These are phyloP conservation scores for Eudemis profundana DNA, from an alignment of 2,888 invertebrate genomes.

Conservation along the genomic window DNA sequence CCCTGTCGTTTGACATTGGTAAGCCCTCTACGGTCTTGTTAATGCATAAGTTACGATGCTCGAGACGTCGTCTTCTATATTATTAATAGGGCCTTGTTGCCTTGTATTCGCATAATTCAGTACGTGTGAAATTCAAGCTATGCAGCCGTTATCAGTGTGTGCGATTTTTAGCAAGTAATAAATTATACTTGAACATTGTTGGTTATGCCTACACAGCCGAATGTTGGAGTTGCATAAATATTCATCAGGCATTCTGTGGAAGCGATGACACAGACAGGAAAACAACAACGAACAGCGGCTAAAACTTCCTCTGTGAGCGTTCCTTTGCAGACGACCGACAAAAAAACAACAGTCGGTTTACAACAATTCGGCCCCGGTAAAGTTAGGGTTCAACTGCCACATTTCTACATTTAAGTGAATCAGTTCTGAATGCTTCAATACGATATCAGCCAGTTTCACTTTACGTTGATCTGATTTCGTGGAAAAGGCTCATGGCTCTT, in stretches of 20 bases:
- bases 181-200: constrained; percentile 35
- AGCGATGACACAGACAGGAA: constrained; percentile 58
- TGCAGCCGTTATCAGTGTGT: constrained; percentile 1
- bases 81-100: constrained; percentile 1
- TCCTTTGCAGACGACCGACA: constrained; percentile 47
- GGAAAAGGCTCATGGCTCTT: constrained; percentile 28
- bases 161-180: constrained; percentile 31
- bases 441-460: constrained; percentile 16
- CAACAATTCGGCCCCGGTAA: constrained; percentile 37
- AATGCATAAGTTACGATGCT: constrained; percentile 15
- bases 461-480: constrained; percentile 23
- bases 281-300: constrained; percentile 59
- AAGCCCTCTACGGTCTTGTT: constrained; percentile 29
- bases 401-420: constrained; percentile 30
- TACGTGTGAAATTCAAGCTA: background rate
- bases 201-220: constrained; percentile 46
- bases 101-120: constrained; percentile 8
- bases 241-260: constrained; percentile 55
- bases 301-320: constrained; percentile 57
- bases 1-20: constrained; percentile 35
- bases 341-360: constrained; percentile 38
- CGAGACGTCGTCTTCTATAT: constrained; percentile 8
- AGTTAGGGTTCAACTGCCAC: constrained; percentile 29
- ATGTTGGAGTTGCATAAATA: constrained; percentile 48
- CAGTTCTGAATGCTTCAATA: constrained; percentile 14